Evolutionary conservation across 2,888 invertebrate genomes (phyloP).

Genomic region (Polyommatus iphigenia): DNA sequence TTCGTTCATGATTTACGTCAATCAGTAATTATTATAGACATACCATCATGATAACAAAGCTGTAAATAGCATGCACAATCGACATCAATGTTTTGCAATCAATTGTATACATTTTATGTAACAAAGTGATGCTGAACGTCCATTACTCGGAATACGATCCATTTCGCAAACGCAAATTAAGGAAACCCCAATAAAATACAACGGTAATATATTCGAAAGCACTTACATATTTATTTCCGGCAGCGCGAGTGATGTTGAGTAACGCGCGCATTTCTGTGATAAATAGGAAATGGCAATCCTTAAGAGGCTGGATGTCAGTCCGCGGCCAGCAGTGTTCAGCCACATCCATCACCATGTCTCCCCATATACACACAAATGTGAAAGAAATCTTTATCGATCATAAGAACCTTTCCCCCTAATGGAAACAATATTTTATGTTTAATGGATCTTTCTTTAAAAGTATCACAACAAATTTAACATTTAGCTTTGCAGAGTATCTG

Average conservation of each 20-base stretch:
- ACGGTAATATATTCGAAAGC: slow-evolving; percentile 27
- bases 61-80: background rate
- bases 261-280: slow-evolving; percentile 33
- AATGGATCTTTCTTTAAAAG: background rate
- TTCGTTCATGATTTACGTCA: background rate
- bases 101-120: background rate
- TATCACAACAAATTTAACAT: background rate
- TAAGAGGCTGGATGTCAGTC: slow-evolving; percentile 35
- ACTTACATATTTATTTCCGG: slow-evolving; percentile 29
- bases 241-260: slow-evolving; percentile 24
- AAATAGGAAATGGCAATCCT: slow-evolving; percentile 35
- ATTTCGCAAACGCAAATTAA: slow-evolving; percentile 1
- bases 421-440: background rate
- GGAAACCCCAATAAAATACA: slow-evolving; percentile 21
- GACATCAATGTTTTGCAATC: background rate
- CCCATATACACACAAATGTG: background rate
- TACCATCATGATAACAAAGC: background rate
- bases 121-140: background rate
- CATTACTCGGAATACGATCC: background rate
- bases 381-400: slow-evolving; percentile 13
- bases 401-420: background rate
- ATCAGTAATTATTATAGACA: background rate
- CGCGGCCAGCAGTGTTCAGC: slow-evolving; percentile 32
- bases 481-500: background rate
- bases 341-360: slow-evolving; percentile 36